Conservation (phyloP, 2,888 invertebrate genomes). For the Eilema sororculum region DNA sequence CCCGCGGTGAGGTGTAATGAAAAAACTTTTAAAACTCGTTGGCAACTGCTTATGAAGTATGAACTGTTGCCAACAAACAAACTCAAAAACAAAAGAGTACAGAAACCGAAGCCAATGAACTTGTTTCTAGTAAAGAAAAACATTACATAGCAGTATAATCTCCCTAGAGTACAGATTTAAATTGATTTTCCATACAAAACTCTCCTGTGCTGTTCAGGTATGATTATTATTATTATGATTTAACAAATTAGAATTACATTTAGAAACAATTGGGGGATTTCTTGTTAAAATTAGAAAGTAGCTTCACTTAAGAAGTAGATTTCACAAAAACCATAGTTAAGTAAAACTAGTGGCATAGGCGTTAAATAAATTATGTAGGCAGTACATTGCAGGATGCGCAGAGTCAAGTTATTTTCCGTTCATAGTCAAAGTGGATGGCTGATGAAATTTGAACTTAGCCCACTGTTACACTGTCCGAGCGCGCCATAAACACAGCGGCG, state of each 20-base stretch:
- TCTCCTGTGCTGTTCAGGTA: neutral
- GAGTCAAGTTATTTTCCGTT: too few species aligned
- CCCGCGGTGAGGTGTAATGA: constrained; percentile 31
- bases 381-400: too few species aligned
- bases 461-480: too few species aligned
- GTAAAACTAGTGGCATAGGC: too few species aligned
- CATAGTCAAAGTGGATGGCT: too few species aligned
- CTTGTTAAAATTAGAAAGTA: neutral
- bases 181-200: constrained; percentile 24
- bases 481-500: neutral
- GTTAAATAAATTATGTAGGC: too few species aligned
- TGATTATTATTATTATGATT: neutral
- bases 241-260: neutral
- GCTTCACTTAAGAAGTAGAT: neutral
- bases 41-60: constrained; percentile 23
- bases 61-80: constrained; percentile 27
- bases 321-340: neutral
- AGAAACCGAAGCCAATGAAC: constrained; percentile 9
- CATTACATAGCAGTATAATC: constrained; percentile 31
- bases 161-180: constrained; percentile 14
- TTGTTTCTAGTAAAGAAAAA: constrained; percentile 25
- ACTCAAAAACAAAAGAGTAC: constrained; percentile 8
- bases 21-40: constrained; percentile 37
- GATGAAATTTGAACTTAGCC: too few species aligned
- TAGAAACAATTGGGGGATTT: neutral